A percentile compares a stretch with the other conserved stretches of the same genome.
phyloP scores from a whole-genome alignment of 2,797 vertebrate species.

The Eospalax fontanierii region DNA sequence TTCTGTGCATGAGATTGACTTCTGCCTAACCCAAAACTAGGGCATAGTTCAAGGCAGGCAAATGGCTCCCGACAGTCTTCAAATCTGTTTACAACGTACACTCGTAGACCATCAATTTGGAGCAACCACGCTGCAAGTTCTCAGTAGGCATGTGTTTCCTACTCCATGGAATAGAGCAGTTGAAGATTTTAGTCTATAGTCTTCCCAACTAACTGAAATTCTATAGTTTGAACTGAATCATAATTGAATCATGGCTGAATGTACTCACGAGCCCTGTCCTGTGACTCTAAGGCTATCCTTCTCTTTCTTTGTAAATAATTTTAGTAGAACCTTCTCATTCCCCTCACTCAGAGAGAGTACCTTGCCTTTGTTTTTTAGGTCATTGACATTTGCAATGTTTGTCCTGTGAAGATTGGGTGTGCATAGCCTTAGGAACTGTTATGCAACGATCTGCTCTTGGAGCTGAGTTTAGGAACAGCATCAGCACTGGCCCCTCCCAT shows the following conservation, averaged over 20 bases:
- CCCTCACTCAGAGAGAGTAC: background rate
- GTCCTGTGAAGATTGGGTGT: background rate
- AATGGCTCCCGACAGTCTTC: too few species aligned
- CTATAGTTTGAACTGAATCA: background rate
- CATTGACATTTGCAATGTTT: background rate
- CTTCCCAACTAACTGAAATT: constrained; percentile 1
- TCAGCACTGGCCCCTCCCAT: rapidly evolving
- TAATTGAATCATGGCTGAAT: background rate
- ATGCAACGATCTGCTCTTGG: background rate
- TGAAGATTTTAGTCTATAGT: background rate
- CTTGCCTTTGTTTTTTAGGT: background rate
- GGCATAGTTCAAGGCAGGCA: too few species aligned
- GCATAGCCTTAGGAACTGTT: background rate
- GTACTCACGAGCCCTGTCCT: background rate
- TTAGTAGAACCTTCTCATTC: background rate
- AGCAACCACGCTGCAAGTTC: background rate
- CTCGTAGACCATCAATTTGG: background rate
- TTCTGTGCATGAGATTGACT: too few species aligned
- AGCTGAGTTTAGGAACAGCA: background rate
- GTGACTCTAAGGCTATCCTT: background rate
- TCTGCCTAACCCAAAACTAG: too few species aligned
- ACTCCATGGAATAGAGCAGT: too few species aligned
- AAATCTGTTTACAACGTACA: background rate
- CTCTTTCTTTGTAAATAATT: background rate
- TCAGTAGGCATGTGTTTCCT: background rate